Evolutionary conservation across 1,140 invertebrate genomes (phyloP), one percentile per base, ranked within the genome.

Genomic region (Wasmannia auropunctata): DNA sequence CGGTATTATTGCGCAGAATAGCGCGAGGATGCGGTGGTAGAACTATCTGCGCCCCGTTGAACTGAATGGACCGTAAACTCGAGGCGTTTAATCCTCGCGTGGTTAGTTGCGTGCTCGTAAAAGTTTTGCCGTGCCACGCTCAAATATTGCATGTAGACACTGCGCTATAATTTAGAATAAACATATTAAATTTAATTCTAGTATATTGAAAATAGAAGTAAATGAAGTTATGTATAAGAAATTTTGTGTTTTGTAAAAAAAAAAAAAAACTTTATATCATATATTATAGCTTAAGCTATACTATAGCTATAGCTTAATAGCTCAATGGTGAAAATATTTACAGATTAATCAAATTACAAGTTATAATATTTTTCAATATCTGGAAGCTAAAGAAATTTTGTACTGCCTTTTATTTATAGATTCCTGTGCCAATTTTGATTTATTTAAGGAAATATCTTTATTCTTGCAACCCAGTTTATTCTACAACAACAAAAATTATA

Each of bases 1-100:
- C 37, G 79, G 11, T 81, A 72, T 81, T 81, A 72, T 81, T 81
- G 67, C 28, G 1, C 10, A 37, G 43, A 37, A 80, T 69, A 54
- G 31, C 51, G 37, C 51, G 49, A 58, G 67, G 34, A 58, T 70
- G 37, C 63, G 77, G 19, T 31, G 19, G 37, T 25, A 22, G 67
- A 72, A 43, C 51, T 56, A 51, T 34, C n/a, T 65, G 72, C 37
- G 31, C 63, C 28, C 40, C 46, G 46, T 80, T 79, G 40, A 70
- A 43, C 25, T 7, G 67, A 83, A 83, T 46, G n/a, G 25, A 46
- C n/a, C 67, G 34, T 83, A 74, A 83, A 72, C 14, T 37, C 7
- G 40, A 31, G 19, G 54, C 67, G n/a, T 51, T 80, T 83, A 83
- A 74, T 19, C 51, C 37, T 81, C 11, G 49, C 79, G 37, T 11